Evolutionary conservation across 2,113 vertebrate species (phyloP), one percentile per base, ranked within the genome.

Genomic region (Nannospalax galili): DNA sequence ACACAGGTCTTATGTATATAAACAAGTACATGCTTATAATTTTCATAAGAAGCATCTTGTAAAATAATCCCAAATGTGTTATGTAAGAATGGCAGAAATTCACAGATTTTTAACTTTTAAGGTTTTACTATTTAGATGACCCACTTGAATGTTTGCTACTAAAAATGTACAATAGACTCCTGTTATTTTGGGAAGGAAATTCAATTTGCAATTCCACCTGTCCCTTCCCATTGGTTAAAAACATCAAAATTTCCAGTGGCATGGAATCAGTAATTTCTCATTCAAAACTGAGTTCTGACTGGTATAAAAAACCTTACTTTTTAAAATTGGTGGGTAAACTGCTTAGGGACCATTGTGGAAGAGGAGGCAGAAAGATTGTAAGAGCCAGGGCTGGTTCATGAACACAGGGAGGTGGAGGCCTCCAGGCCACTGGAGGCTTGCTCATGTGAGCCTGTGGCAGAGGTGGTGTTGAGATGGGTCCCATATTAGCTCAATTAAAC

Each of bases 1-100:
- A 22, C 37, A 37, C 16, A 80, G 64, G 40, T 69, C 5, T 93
- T 42, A 11, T 7, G 45, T 56, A 52, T 74, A 7, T 64, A 81
- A 90, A 58, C 35, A 89, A 93, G 26, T 1, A n/a, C 28, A 35
- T 65, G 77, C 35, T 90, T 87, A 64, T 35, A 69, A 30, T 90
- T 77, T 91, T 84, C 32, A 82, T 56, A 64, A 81, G 58, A 24
- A 91, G 24, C 10, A 74, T 32, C 60, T 75, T 64, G 42, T 3
- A 84, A 90, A 84, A n/a, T 88, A 4, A 86, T 86, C 85, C 91
- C 24, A 78, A 88, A 73, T 75, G 9, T 77, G n/a, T 89, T 91
- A 70, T 77, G 58, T 26, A 58, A 62, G 64, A 84, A 84, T 84
- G 52, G 11, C 74, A 91, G 19, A 84, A 88, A 89, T 35, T 2